Evolutionary conservation across 2,888 invertebrate genomes (phyloP), one percentile per base, ranked within the genome.

Genomic region (Cantharis rustica): DNA sequence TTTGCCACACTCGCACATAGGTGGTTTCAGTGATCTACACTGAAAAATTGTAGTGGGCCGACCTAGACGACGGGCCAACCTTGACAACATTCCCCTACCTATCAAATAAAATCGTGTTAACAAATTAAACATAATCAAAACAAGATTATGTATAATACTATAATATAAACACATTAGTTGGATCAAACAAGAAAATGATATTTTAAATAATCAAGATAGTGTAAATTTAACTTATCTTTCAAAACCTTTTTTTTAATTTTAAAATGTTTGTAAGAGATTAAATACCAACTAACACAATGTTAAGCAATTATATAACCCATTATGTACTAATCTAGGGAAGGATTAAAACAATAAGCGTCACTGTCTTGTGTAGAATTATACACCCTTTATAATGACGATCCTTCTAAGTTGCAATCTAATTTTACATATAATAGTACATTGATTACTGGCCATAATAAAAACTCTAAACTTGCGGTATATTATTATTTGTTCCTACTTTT

Each of bases 221-320:
- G 26, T 11, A 27, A 27, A 27, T 10, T 27, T 27, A 10, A 10
- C 10, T 2, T 27, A 31, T 47, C 1, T 13, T 47, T n/a, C 1
- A 47, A 47, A 47, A n/a, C n/a, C 1, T n/a, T n/a, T 31, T 31
- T 13, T 10, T 15, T 10, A 69, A n/a, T 15, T 27, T 31, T 26
- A 7, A 16, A 31, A 23, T 77, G 74, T 77, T 77, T 77, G 74
- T 77, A 71, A 70, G 73, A 75, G 77, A 77, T 77, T 75, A 75
- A 81, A 79, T 79, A 80, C 80, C 79, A 81, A 78, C 78, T 79
- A 79, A 75, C 80, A 75, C 76, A 79, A 81, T 80, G 81, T 80
- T 77, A 79, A 77, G 76, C 81, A 81, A 80, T 81, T 81, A 81
- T 78, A 74, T 76, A 75, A 75, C 78, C 79, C 81, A 79, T 81